A percentile compares a stretch with the other conserved stretches of the same genome.
Conservation (phyloP, 2,113 vertebrate species). For the Promerops cafer region DNA sequence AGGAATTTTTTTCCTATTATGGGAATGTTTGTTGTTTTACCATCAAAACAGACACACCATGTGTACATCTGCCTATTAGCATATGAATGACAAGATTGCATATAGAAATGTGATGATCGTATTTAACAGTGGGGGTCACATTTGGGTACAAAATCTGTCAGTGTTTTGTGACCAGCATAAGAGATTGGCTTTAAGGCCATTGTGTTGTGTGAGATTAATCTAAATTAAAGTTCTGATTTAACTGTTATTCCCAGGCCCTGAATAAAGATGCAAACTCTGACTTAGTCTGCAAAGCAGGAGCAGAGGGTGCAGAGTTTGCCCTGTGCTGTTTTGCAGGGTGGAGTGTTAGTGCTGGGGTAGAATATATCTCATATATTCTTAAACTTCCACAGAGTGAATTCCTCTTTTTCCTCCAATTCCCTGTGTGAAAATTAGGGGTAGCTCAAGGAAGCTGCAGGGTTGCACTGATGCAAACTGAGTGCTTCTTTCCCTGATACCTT, state of each 20-base stretch:
- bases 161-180: slow-evolving; percentile 42
- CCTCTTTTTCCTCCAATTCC: slow-evolving; percentile 11
- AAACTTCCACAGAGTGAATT: background rate
- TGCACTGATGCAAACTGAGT: background rate
- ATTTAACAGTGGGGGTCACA: slow-evolving; percentile 43
- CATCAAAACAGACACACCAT: background rate
- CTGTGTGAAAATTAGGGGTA: slow-evolving; percentile 15
- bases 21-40: background rate
- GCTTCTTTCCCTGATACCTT: background rate
- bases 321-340: slow-evolving; percentile 12
- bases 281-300: slow-evolving; percentile 3
- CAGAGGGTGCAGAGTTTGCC: slow-evolving; percentile 27
- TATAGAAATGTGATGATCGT: background rate
- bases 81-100: slow-evolving; percentile 4
- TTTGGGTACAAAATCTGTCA: slow-evolving; percentile 49
- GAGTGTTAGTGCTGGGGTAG: background rate
- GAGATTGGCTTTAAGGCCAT: slow-evolving; percentile 43
- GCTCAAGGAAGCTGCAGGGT: background rate
- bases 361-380: slow-evolving; percentile 24
- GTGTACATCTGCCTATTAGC: slow-evolving; percentile 35
- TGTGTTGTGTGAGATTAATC: background rate
- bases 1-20: background rate
- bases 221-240: slow-evolving; percentile 31
- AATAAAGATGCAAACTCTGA: slow-evolving; percentile 21
- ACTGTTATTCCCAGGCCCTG: slow-evolving; percentile 23